phyloP scores from a whole-genome alignment of 2,888 invertebrate species.

The Trachelus stipa region DNA sequence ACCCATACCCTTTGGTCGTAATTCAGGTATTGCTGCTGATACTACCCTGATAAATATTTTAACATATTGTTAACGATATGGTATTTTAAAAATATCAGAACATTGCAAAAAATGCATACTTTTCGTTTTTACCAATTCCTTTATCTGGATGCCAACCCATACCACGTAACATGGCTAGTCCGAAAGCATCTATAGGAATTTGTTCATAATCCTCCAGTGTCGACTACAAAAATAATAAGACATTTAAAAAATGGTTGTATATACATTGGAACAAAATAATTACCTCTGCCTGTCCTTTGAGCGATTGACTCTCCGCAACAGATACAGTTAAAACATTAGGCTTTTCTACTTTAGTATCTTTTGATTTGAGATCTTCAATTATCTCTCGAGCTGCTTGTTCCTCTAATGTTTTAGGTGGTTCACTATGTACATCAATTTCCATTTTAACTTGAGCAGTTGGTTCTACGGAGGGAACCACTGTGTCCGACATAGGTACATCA shows the following conservation, averaged over 20 bases:
- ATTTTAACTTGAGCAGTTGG: conserved; percentile 41
- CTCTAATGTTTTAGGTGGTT: conserved; percentile 69
- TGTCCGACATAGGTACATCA: conserved; percentile 13
- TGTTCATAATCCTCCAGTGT: conserved; percentile 76
- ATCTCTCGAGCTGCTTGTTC: conserved; percentile 82
- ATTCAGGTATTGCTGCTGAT: conserved; percentile 72
- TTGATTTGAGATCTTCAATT: conserved; percentile 71
- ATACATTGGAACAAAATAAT: not conserved
- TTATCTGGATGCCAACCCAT: conserved; percentile 90
- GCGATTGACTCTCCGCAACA: conserved; percentile 70
- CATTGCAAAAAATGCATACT: conserved; percentile 49
- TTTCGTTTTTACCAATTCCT: conserved; percentile 72
- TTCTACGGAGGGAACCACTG: conserved; percentile 11
- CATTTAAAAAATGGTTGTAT: not conserved
- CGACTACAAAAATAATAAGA: conserved; percentile 67
- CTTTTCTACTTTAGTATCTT: conserved; percentile 59
- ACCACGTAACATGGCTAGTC: conserved; percentile 92
- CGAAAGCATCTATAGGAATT: conserved; percentile 83
- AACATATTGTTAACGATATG: conserved; percentile 6
- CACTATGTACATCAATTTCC: conserved; percentile 36
- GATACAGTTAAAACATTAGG: conserved; percentile 69
- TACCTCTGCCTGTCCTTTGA: conserved; percentile 76
- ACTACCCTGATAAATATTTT: conserved; percentile 64
- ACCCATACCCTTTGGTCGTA: conserved; percentile 93
- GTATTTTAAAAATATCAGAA: not conserved